Base-by-base conservation (phyloP, 2,888 invertebrate species). In the Dione vanillae region DNA sequence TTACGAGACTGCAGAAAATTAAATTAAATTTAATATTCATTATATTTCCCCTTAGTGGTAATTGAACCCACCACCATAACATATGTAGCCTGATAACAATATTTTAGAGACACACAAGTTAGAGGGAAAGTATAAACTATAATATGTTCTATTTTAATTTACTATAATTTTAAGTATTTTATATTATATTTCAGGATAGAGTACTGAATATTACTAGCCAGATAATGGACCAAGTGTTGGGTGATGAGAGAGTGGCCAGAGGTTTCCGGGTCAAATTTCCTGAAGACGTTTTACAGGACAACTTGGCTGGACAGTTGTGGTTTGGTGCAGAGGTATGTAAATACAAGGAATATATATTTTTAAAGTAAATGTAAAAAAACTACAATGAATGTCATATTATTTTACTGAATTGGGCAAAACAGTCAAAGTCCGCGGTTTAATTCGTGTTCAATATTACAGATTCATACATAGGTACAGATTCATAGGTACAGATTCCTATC, bases 221-320 rank as follows among this genome's bases (percentile, higher is more conserved):
- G 85, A 98, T 99, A 79, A 99, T 99, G 98, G 98, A 98, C 86
- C 98, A 98, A 81, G 94, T 98, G 67, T 96, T 99, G 70, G 95
- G 95, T 0, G 96, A 96, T 75, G 97, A 98, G 86, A 94, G 98
- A 68, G 98, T 98, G 69, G 96, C 97, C 77, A 94, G 99, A 56
- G 99, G 99, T 80, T 99, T 99, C 91, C 95, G 99, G 61, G 98
- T 98, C 70, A 99, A 99, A 93, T 99, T 99, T 84, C 99, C 99
- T 0, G 99, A 99, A 86, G 99, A 99, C 87, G 98, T 99, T 12
- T 95, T 99, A 77, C 99, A 99, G 88, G 99, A 99, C 87, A 99
- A 98, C 91, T 94, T 99, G 74, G 98, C 99, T 49, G 99, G 99
- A 0, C 99, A 99, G 91, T 94, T 99, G 56, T 99, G 99, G 99